A percentile compares a stretch with the other conserved stretches of the same genome.
phyloP scores from a whole-genome alignment of 2,888 invertebrate genomes.

The Pristionchus entomophagus region DNA sequence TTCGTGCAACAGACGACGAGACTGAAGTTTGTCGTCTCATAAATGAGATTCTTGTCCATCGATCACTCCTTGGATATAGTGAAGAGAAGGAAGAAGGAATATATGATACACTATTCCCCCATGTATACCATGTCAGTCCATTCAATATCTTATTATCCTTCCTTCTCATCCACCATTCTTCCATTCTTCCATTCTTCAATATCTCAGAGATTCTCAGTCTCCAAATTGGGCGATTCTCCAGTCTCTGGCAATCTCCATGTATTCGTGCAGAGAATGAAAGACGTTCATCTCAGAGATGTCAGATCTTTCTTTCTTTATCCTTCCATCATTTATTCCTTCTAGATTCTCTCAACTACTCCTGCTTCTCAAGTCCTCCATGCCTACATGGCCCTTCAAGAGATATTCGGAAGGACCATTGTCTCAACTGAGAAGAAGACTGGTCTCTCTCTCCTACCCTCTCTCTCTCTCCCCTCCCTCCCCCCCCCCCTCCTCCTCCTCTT shows the following conservation, averaged over 20 bases:
- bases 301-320: neutral
- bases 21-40: constrained; percentile 51
- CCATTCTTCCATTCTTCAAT: neutral
- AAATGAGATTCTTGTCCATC: constrained; percentile 14
- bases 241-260: constrained; percentile 69
- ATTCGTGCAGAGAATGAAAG: constrained; percentile 72
- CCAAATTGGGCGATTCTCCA: constrained; percentile 59
- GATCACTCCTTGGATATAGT: constrained; percentile 53
- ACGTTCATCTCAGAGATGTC: constrained; percentile 70
- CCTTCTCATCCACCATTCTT: neutral
- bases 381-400: constrained; percentile 71
- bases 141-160: neutral
- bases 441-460: neutral
- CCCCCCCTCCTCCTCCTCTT: neutral
- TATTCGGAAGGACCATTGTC: constrained; percentile 68
- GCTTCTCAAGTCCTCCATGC: constrained; percentile 70
- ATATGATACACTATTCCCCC: constrained; percentile 53
- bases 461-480: neutral
- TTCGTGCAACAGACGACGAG: constrained; percentile 65
- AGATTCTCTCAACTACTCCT: constrained; percentile 71
- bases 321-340: constrained; percentile 3
- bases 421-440: constrained; percentile 68
- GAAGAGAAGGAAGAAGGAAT: constrained; percentile 59
- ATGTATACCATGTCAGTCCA: neutral
- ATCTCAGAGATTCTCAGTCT: constrained; percentile 69